Evolutionary conservation across 1,140 invertebrate genomes (phyloP).

Genomic region (Habropoda laboriosa): DNA sequence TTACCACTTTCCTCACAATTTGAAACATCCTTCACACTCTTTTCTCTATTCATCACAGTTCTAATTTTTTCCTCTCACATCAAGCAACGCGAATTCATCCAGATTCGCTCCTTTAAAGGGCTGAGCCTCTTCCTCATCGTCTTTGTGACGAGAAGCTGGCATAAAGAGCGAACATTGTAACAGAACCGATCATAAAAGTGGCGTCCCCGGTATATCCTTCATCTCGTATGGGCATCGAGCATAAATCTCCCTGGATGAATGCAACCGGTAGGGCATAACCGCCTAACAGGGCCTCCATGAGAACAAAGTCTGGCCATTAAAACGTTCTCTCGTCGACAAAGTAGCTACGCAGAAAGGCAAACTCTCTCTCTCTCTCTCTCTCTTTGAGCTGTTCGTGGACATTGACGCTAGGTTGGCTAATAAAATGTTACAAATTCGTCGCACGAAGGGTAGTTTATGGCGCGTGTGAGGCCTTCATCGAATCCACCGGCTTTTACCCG

Average conservation of each 20-base stretch:
- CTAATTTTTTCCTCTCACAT: not conserved
- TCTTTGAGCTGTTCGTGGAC: slow-evolving; percentile 11
- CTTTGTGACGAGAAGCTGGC: slow-evolving; percentile 58
- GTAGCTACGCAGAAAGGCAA: slow-evolving; percentile 54
- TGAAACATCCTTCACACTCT: too few relatives aligned
- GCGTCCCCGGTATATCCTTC: slow-evolving; percentile 56
- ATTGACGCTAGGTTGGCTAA: slow-evolving; percentile 63
- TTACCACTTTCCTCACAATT: too few relatives aligned
- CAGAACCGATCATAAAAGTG: slow-evolving; percentile 79
- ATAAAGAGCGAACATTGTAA: slow-evolving; percentile 77
- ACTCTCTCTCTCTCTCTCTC: too few relatives aligned
- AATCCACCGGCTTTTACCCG: slow-evolving; percentile 48
- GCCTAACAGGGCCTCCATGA: slow-evolving; percentile 65
- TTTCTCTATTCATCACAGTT: too few relatives aligned
- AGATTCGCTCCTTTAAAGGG: slow-evolving; percentile 54
- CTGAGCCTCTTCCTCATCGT: slow-evolving; percentile 34
- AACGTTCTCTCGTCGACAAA: slow-evolving; percentile 73
- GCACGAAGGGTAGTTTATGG: slow-evolving; percentile 76
- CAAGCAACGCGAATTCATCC: not conserved
- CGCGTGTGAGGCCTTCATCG: slow-evolving; percentile 70
- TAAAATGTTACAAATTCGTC: slow-evolving; percentile 81
- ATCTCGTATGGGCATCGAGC: slow-evolving; percentile 56
- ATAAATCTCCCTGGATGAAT: slow-evolving; percentile 72
- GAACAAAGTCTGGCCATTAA: slow-evolving; percentile 77
- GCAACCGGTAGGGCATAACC: slow-evolving; percentile 69